Evolutionary conservation across 37 sponge, comb jelly and placozoan genomes (phyloP), one percentile per base, ranked within the genome.

Genomic region (Axinella damicornis): DNA sequence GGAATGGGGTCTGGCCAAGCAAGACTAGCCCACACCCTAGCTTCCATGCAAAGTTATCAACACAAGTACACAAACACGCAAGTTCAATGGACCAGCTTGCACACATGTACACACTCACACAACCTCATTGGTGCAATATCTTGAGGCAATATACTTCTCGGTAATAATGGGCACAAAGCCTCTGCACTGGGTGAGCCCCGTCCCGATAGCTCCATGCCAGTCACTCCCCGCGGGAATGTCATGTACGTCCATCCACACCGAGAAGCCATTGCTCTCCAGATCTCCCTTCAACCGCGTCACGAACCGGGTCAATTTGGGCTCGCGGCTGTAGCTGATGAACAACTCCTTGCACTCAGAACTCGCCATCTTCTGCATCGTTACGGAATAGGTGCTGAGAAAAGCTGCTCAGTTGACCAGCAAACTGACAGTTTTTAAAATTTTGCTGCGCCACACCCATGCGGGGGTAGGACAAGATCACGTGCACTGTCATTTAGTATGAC

Each of bases 121-220:
- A n/a, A 69, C 60, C 67, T 79, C 82, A 46, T 52, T 82, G 41
- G 41, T 32, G 56, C 88, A 87, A 73, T 57, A 89, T 12, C 90
- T 58, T 21, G 90, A 89, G 37, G 28, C 31, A 64, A 89, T 69
- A 65, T 89, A 89, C 56, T 89, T 89, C 12, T n/a, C 31, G 28
- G 90, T 78, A 32, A 89, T 36, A 37, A 89, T 72, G 38, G 79
- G 52, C 27, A 89, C 30, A 33, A 89, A 30, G 74, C 79, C 85
- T 13, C 62, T 55, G 80, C 90, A 89, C 24, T 56, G 17, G 39
- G 78, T 69, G 64, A 89, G 68, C 14, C 90, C 90, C 0, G 53
- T 89, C 24, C 85, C 84, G 40, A 89, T 89, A n/a, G 84, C 90
- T 21, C 73, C 90, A 53, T 84, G 79, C 90, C 90, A 89, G 38